Conservation (phyloP, 1,140 invertebrate species). For the Branchinecta lynchi region DNA sequence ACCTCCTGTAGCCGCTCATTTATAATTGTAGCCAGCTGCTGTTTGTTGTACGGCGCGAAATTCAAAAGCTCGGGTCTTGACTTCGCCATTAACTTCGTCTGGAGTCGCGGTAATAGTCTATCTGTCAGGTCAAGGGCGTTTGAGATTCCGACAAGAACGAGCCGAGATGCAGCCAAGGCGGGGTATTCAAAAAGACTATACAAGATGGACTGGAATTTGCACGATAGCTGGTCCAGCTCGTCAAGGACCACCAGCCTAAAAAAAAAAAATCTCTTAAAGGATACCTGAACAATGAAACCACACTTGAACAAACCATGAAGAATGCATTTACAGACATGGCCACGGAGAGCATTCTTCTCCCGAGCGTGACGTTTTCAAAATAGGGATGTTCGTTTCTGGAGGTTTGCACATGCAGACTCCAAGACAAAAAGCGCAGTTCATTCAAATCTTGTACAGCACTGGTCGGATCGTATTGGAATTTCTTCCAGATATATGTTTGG, state of each 20-base stretch:
- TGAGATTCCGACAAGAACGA: slow-evolving; percentile 81
- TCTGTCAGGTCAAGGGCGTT: slow-evolving; percentile 93
- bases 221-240: slow-evolving; percentile 84
- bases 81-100: slow-evolving; percentile 37
- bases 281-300: too few species aligned
- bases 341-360: too few species aligned
- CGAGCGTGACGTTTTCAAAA: too few species aligned
- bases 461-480: too few species aligned
- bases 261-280: slow-evolving; percentile 25
- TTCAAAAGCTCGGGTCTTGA: slow-evolving; percentile 48
- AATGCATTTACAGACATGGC: too few species aligned
- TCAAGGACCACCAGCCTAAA: slow-evolving; percentile 73
- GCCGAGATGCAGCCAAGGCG: slow-evolving; percentile 42
- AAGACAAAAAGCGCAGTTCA: too few species aligned
- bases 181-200: slow-evolving; percentile 93
- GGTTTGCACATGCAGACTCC: too few species aligned
- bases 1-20: slow-evolving; percentile 52
- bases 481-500: too few species aligned
- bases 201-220: slow-evolving; percentile 65
- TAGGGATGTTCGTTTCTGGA: too few species aligned
- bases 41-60: slow-evolving; percentile 79
- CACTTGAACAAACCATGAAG: not conserved
- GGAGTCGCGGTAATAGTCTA: slow-evolving; percentile 67
- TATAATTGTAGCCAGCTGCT: slow-evolving; percentile 77
- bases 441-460: too few species aligned